A percentile compares a stretch with the other conserved stretches of the same genome.
phyloP scores from a whole-genome alignment of 2,888 invertebrate genomes.

The Tipula vernalis region DNA sequence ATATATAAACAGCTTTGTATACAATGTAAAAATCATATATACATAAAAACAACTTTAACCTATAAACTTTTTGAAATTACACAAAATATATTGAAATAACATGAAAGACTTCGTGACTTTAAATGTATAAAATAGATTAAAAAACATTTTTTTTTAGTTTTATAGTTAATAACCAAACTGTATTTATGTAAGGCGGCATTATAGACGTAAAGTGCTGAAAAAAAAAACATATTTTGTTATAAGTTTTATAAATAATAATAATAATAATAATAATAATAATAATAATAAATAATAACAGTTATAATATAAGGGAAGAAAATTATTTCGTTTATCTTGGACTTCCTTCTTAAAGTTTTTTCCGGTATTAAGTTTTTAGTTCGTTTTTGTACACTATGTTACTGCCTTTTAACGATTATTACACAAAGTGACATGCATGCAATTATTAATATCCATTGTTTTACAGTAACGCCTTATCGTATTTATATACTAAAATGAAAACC shows the following conservation, averaged over 20 bases:
- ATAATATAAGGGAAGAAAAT: not conserved
- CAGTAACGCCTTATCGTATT: not conserved
- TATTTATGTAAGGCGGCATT: not conserved
- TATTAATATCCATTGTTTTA: not conserved
- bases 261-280: not conserved
- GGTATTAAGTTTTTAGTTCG: not conserved
- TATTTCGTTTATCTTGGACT: not conserved
- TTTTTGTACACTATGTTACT: not conserved
- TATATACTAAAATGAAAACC: too few species aligned
- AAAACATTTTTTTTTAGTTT: not conserved
- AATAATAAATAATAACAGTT: not conserved
- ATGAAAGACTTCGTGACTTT: not conserved
- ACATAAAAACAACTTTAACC: not conserved
- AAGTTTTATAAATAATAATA: not conserved
- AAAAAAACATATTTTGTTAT: not conserved
- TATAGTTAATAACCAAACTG: not conserved
- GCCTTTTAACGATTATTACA: not conserved
- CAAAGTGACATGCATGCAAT: not conserved
- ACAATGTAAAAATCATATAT: not conserved
- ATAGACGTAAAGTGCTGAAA: not conserved
- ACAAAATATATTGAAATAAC: not conserved
- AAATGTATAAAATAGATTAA: not conserved
- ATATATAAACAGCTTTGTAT: not conserved
- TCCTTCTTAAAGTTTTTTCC: not conserved
- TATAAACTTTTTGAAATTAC: not conserved